Base-by-base conservation (phyloP, 2,113 vertebrate genomes). In the Lepisosteus osseus region DNA sequence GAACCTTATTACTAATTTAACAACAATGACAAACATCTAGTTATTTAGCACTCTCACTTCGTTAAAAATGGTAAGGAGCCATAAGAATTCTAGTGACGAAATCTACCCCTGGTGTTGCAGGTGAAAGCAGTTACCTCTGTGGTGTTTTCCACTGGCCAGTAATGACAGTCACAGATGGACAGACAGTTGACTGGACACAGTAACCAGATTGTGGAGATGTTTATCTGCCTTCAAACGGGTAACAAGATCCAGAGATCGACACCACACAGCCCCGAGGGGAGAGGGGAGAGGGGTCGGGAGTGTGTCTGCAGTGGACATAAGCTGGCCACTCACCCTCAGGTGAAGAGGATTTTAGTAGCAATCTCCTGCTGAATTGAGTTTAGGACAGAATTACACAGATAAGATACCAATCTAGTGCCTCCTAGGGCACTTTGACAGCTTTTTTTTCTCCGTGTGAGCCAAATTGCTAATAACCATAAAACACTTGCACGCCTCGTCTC, bases 321-420 rank as follows among this genome's bases (percentile, higher is more conserved):
- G 57, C 9, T 59, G 12, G 56, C 56, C 56, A 8, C 3, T 12
- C 11, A 59, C 56, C 56, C n/a, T 12, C 56, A 59, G 56, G 56
- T 59, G 12, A 59, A 13, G n/a, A n/a, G 29, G 56, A 14, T 59
- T 59, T 13, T 13, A 59, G 56, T 12, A 59, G 56, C 3, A 59
- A 59, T 59, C 56, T 14, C 56, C 11, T 59, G 3, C 56, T 29
- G 29, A 59, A 59, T 13, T 12, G 3, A n/a, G 56, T 59, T 59
- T 59, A 12, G n/a, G 7, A 73, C 71, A 77, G 11, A 9, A 55
- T 87, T 87, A 86, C 82, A 84, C 79, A 78, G 82, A 75, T 70
- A 67, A 89, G 89, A 89, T 85, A 86, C 84, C 79, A 78, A 82
- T 85, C 81, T 12, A 74, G 85, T 85, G 77, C 84, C 83, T 87